Evolutionary conservation across 2,888 invertebrate species (phyloP).

Genomic region (Agrilus cyanescens): DNA sequence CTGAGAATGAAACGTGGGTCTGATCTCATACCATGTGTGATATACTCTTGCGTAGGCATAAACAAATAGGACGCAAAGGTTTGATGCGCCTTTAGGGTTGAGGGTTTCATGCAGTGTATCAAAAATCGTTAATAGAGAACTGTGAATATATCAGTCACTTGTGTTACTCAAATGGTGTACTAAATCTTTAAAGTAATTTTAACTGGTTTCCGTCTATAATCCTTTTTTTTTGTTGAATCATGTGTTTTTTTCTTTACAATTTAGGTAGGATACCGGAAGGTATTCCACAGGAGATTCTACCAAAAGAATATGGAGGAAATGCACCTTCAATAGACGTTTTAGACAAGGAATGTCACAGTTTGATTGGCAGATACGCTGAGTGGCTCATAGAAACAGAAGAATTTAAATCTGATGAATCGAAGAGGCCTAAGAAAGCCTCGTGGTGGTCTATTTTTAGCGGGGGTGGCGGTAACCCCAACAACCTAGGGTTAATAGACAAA

Average conservation of each 20-base stretch:
- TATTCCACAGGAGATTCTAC: constrained; percentile 32
- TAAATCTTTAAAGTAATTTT: constrained; percentile 36
- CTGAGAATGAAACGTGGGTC: too few species aligned
- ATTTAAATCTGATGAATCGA: constrained; percentile 39
- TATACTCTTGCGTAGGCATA: too few species aligned
- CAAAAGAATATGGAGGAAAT: constrained; percentile 51
- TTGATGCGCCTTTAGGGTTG: too few species aligned
- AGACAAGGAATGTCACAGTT: constrained; percentile 41
- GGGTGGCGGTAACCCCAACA: constrained; percentile 14
- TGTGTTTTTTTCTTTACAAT: constrained; percentile 7
- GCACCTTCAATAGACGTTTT: constrained; percentile 42
- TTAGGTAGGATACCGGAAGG: constrained; percentile 29
- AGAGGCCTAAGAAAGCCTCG: constrained; percentile 29
- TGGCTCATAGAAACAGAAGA: constrained; percentile 50
- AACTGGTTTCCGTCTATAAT: constrained; percentile 1
- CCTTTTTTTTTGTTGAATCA: neutral
- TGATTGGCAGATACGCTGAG: constrained; percentile 46
- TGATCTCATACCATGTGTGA: too few species aligned
- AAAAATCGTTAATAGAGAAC: too few species aligned
- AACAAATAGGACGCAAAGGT: too few species aligned
- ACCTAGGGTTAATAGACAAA: neutral
- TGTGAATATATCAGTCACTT: too few species aligned
- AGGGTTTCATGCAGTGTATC: too few species aligned
- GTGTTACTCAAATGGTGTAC: too few species aligned
- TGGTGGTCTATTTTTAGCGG: constrained; percentile 31